Evolutionary conservation across 1,140 invertebrate genomes (phyloP), one percentile per base, ranked within the genome.

Genomic region (Hylaeus anthracinus): DNA sequence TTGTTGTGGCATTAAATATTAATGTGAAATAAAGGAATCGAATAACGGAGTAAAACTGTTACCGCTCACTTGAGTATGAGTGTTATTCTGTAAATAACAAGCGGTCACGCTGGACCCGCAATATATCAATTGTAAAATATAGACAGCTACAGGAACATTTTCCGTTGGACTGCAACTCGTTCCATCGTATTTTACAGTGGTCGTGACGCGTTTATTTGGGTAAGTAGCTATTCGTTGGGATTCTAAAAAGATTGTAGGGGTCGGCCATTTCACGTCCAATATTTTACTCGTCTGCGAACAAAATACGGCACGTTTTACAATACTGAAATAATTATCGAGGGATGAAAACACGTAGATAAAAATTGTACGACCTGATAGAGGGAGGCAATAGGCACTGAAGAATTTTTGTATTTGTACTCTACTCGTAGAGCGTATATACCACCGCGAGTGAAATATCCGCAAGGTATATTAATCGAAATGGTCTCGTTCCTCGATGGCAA

Each of bases 221-320:
- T 97, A 97, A n/a, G 97, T 97, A 77, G 95, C 94, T 43, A 97
- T 95, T 69, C 95, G 94, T 86, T 96, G 95, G 0, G 96, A 96
- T 72, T 95, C 96, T 45, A 97, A 93, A 15, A 94, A 94, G 72
- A 97, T 91, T 79, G 95, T 95, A 2, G 96, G 96, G 58, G 94
- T 94, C 3, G 97, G 97, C 97, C 97, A 97, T 92, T 96, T 94
- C 15, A 97, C 97, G 81, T 97, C 96, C 81, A 96, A 93, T 76
- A 94, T 94, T 89, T 94, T 94, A 55, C 94, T 94, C 61, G 94
- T 93, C 87, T 95, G 55, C n/a, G 51, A 53, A 41, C 2, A 12
- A 37, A 74, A 83, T 61, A 26, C 26, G 10, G 3, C 3, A 1
- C 9, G 3, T 45, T 12, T 65, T 69, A 26, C 6, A 48, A 0